Evolutionary conservation across 2,888 invertebrate genomes (phyloP).

Genomic region (Rhamphomyia laevipes): DNA sequence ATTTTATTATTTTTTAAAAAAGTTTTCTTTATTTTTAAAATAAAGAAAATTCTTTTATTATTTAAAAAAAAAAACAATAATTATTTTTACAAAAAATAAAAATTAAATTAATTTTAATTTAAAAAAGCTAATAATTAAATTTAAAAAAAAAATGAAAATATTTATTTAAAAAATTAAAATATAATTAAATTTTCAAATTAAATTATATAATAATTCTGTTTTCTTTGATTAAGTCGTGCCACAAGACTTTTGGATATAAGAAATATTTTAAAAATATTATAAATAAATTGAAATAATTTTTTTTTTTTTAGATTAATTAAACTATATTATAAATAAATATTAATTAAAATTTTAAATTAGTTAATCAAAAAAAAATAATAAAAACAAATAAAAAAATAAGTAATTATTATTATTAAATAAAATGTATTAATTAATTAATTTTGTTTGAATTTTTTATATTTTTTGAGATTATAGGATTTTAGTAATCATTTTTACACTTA

Average conservation of each 20-base stretch:
- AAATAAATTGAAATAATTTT: not conserved
- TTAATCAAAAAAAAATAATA: not conserved
- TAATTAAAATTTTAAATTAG: not conserved
- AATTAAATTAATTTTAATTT: not conserved
- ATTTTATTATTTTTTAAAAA: too few relatives aligned
- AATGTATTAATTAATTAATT: too few relatives aligned
- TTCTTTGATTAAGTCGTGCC: conserved; percentile 6
- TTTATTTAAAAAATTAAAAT: not conserved
- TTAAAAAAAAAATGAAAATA: not conserved
- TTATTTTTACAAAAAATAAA: not conserved
- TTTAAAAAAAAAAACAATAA: too few relatives aligned
- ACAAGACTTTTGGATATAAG: conserved; percentile 6
- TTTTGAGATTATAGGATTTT: too few relatives aligned
- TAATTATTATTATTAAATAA: too few relatives aligned
- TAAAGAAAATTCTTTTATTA: too few relatives aligned
- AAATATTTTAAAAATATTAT: too few relatives aligned
- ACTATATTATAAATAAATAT: not conserved
- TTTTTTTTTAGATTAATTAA: not conserved
- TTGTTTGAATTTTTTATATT: too few relatives aligned
- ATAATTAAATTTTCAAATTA: not conserved
- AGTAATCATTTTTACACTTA: too few relatives aligned
- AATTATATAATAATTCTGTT: not conserved
- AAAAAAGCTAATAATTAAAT: not conserved
- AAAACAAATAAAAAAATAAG: not conserved
- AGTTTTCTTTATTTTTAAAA: too few relatives aligned